A percentile compares a stretch with the other conserved stretches of the same genome.
These are phyloP conservation scores for Poeciliopsis paucimaculata DNA, from an alignment of 2,797 vertebrate genomes.

Conservation along the genomic window DNA sequence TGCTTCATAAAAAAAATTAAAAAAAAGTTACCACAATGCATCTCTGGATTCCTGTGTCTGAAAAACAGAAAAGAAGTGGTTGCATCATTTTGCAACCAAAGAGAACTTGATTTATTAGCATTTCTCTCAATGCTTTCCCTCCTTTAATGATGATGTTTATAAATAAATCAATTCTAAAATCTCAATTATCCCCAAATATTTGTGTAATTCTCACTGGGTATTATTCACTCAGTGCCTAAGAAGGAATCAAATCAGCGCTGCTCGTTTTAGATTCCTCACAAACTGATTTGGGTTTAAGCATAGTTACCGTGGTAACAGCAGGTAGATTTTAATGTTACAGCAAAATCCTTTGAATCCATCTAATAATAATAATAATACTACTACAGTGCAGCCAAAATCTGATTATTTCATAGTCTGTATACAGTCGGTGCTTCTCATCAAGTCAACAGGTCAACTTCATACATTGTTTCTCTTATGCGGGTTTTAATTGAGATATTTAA, in stretches of 20 bases:
- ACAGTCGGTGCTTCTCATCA: background rate
- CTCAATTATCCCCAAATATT: background rate
- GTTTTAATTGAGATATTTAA: background rate
- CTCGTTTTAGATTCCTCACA: background rate
- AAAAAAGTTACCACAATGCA: constrained; percentile 22
- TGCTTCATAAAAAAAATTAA: background rate
- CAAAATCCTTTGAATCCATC: background rate
- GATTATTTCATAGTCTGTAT: background rate
- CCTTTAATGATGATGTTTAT: constrained; percentile 14
- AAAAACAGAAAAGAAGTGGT: constrained; percentile 48
- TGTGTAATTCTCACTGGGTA: background rate
- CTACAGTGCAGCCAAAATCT: background rate
- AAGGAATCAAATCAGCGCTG: background rate
- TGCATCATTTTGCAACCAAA: constrained; percentile 26
- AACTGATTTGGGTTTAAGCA: background rate
- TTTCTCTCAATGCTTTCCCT: background rate
- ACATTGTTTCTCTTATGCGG: background rate
- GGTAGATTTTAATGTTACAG: background rate
- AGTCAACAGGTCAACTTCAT: background rate
- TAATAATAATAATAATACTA: background rate
- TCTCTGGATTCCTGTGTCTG: constrained; percentile 56
- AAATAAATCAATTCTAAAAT: background rate
- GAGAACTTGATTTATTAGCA: constrained; percentile 12
- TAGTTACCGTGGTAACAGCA: constrained; percentile 24
- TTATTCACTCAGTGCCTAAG: background rate